Evolutionary conservation across 35 echinoderm and acorn worm genomes (phyloP).

Genomic region (Anneissia japonica): DNA sequence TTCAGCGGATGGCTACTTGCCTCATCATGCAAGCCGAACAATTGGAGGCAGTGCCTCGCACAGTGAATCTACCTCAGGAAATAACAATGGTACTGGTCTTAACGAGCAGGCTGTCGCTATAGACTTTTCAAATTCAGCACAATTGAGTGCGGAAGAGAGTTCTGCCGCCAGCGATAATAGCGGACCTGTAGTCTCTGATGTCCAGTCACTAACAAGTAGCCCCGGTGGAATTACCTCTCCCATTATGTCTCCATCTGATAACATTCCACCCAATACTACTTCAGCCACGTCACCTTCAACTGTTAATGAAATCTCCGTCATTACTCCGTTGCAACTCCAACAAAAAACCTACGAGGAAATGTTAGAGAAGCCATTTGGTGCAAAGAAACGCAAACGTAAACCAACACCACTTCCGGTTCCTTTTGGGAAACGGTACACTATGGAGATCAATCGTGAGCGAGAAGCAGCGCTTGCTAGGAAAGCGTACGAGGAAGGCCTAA

Average conservation of each 20-base stretch:
- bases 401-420: conserved; percentile 22
- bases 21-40: not conserved
- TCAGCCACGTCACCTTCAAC: conserved; percentile 16
- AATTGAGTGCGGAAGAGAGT: not conserved
- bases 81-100: conserved; percentile 26
- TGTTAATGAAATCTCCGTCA: conserved; percentile 49
- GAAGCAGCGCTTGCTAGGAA: not conserved
- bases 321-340: conserved; percentile 51
- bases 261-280: conserved; percentile 14
- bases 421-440: not conserved
- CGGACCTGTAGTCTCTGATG: conserved; percentile 6
- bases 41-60: not conserved
- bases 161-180: conserved; percentile 5
- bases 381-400: conserved; percentile 72
- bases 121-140: conserved; percentile 24
- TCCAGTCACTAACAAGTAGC: conserved; percentile 19
- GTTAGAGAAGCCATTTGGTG: conserved; percentile 62
- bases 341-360: conserved; percentile 56
- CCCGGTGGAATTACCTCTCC: conserved; percentile 10
- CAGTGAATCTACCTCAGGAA: not conserved
- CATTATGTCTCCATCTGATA: conserved; percentile 19
- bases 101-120: conserved; percentile 32
- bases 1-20: not conserved
- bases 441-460: not conserved
- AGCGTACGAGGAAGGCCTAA: not conserved